Conservation (phyloP, 2,797 vertebrate genomes). For the Aythya fuligula region DNA sequence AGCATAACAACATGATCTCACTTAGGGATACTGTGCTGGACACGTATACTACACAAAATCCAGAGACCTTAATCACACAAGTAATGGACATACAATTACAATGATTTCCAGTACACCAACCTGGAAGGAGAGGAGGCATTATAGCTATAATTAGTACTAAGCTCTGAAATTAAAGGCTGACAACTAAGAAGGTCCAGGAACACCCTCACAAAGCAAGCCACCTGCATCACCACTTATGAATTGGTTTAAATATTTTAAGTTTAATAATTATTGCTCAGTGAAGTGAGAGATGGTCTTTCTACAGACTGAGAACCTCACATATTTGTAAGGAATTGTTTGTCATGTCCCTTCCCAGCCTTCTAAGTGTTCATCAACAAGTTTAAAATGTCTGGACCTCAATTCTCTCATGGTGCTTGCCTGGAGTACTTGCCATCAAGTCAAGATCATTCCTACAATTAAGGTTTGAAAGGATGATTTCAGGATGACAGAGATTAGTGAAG, state of each 20-base stretch:
- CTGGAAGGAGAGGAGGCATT: background rate
- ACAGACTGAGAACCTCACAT: background rate
- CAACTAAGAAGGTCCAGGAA: background rate
- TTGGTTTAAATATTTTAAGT: background rate
- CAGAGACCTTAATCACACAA: background rate
- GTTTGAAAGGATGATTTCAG: background rate
- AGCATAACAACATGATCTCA: background rate
- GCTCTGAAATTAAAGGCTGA: background rate
- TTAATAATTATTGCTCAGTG: background rate
- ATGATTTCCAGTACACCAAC: background rate
- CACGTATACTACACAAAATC: background rate
- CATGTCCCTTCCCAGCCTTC: background rate
- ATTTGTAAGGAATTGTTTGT: background rate
- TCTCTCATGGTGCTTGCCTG: background rate
- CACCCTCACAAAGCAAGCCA: background rate
- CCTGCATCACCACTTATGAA: background rate
- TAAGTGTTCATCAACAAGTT: background rate
- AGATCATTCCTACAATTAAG: background rate
- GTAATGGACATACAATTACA: background rate
- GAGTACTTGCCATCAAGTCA: background rate
- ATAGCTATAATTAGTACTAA: background rate
- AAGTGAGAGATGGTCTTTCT: background rate
- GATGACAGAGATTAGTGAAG: background rate
- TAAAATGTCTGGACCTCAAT: background rate
- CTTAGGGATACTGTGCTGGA: background rate